Evolutionary conservation across 2,888 invertebrate species (phyloP).

Genomic region (Carpatolechia fugitivella): DNA sequence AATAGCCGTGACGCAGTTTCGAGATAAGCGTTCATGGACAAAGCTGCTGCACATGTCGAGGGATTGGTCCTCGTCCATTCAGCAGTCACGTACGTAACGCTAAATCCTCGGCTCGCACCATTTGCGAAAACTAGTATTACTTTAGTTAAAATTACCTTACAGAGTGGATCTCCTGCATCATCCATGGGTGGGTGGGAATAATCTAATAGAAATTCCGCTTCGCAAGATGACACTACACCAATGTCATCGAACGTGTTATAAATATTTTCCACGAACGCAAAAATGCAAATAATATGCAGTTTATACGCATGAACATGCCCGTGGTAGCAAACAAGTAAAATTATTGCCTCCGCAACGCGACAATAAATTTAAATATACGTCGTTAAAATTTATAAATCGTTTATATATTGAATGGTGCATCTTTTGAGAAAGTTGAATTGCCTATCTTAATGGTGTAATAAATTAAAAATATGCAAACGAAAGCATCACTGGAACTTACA

Average conservation of each 20-base stretch:
- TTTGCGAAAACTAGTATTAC: conserved; percentile 36
- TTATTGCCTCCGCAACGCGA: conserved; percentile 48
- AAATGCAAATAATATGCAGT: conserved; percentile 49
- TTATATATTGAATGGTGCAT: conserved; percentile 17
- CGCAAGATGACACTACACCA: conserved; percentile 29
- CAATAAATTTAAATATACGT: conserved; percentile 46
- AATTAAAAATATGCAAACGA: conserved; percentile 18
- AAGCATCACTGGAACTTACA: neutral
- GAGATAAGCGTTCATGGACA: conserved; percentile 46
- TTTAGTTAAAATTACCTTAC: conserved; percentile 23
- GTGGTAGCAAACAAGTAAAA: conserved; percentile 41
- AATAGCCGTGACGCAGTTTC: conserved; percentile 54
- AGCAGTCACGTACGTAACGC: conserved; percentile 59
- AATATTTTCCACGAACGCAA: conserved; percentile 40
- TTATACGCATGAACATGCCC: conserved; percentile 40
- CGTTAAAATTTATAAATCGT: conserved; percentile 36
- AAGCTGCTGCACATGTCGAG: conserved; percentile 39
- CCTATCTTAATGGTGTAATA: conserved; percentile 15
- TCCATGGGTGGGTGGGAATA: too few relatives aligned
- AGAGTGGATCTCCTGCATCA: conserved; percentile 20
- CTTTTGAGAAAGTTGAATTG: conserved; percentile 9
- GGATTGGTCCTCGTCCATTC: conserved; percentile 39
- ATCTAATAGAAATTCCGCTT: conserved; percentile 40
- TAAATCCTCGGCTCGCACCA: conserved; percentile 32
- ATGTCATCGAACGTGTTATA: conserved; percentile 38